phyloP scores from a whole-genome alignment of 2,797 vertebrate genomes.

The Sebastes nivosus region DNA sequence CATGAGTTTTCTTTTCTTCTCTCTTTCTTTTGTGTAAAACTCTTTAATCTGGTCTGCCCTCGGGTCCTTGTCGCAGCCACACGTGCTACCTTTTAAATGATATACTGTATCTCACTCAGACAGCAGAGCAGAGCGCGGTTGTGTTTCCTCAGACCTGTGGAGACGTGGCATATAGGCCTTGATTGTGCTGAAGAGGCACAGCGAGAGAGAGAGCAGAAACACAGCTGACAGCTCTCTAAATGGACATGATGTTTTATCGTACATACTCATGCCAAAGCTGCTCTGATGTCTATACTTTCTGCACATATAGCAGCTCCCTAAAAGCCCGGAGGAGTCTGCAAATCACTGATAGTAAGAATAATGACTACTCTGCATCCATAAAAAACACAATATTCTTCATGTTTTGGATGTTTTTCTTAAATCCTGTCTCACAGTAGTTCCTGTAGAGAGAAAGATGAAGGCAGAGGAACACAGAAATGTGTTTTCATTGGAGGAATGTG shows the following conservation, averaged over 20 bases:
- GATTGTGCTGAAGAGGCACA: conserved; percentile 47
- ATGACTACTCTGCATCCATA: not conserved
- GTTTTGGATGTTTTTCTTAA: not conserved
- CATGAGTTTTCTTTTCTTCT: conserved; percentile 14
- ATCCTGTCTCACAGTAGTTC: not conserved
- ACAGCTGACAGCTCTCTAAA: conserved; percentile 45
- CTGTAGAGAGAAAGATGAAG: not conserved
- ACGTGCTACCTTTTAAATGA: conserved; percentile 33
- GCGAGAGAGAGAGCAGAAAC: conserved; percentile 25
- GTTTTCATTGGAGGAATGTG: not conserved
- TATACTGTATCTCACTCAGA: conserved; percentile 30
- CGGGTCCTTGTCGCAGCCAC: conserved; percentile 14
- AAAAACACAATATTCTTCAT: not conserved
- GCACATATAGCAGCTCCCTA: conserved; percentile 6
- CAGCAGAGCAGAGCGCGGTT: conserved; percentile 20
- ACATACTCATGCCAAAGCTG: conserved; percentile 10
- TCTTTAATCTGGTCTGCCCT: conserved; percentile 35
- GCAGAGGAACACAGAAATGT: not conserved
- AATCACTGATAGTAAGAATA: not conserved
- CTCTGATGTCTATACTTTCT: conserved; percentile 7
- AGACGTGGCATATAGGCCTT: not conserved
- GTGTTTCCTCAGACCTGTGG: conserved; percentile 28
- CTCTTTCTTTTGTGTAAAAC: conserved; percentile 32
- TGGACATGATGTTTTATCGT: conserved; percentile 37
- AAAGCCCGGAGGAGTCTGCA: not conserved